Percentiles rank a stretch among this genome's conserved stretches.
These are phyloP conservation scores for Isurus oxyrinchus DNA, from an alignment of 2,113 vertebrate genomes.

Conservation along the genomic window DNA sequence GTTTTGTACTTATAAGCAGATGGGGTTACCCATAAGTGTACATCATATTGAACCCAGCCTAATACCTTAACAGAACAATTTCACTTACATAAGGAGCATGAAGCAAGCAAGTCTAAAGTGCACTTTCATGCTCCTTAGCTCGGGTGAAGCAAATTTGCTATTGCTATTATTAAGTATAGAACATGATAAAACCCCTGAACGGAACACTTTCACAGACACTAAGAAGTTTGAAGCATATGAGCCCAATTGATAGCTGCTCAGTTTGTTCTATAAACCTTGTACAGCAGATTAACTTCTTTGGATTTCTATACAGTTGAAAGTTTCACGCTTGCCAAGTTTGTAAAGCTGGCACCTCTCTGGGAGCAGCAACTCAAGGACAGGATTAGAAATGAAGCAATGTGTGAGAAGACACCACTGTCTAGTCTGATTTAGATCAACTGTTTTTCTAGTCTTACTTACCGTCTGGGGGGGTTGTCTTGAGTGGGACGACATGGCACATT, in stretches of 20 bases:
- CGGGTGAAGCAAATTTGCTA: not conserved
- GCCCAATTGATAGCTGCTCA: not conserved
- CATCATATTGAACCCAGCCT: not conserved
- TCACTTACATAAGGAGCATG: not conserved
- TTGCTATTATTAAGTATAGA: not conserved
- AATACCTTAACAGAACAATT: not conserved
- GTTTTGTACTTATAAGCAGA: not conserved
- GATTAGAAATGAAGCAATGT: conserved; percentile 12
- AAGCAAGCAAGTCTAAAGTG: not conserved
- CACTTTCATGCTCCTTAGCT: not conserved
- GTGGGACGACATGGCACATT: conserved; percentile 21
- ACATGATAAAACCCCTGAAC: not conserved
- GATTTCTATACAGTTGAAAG: not conserved
- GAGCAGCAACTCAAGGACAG: not conserved
- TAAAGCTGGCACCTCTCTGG: not conserved
- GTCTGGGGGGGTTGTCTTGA: conserved; percentile 15
- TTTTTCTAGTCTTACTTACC: conserved; percentile 31
- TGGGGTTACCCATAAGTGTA: not conserved
- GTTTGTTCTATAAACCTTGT: not conserved
- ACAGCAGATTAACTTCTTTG: not conserved
- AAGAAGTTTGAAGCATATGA: not conserved
- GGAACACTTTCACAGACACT: not conserved
- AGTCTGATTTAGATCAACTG: conserved; percentile 31
- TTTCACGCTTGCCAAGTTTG: not conserved
- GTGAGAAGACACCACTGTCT: conserved; percentile 32